Evolutionary conservation across 1,140 invertebrate genomes (phyloP).

Genomic region (Euborellia annulipes): DNA sequence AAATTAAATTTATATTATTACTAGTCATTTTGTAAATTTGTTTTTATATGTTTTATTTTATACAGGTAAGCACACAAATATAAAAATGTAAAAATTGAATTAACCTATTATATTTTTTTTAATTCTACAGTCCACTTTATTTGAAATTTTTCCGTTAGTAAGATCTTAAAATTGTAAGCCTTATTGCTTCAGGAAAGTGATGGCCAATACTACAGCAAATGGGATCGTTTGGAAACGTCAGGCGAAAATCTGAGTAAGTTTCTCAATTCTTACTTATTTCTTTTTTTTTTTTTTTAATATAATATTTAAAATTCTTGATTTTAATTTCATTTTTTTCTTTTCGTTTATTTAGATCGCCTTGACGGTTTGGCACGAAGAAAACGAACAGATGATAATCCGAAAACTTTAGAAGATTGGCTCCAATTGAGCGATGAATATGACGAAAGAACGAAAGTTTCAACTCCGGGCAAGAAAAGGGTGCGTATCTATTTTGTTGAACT

Average conservation of each 20-base stretch:
- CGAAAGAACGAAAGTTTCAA: conserved; percentile 37
- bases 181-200: conserved; percentile 21
- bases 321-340: conserved; percentile 7
- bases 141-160: no score
- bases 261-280: conserved; percentile 5
- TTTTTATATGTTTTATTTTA: no score
- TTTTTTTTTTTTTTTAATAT: conserved; percentile 5
- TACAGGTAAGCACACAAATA: no score
- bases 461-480: conserved; percentile 82
- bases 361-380: conserved; percentile 55
- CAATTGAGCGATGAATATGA: conserved; percentile 68
- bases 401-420: conserved; percentile 80
- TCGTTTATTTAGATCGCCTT: conserved; percentile 57
- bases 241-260: conserved; percentile 45
- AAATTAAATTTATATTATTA: no score
- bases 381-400: conserved; percentile 29
- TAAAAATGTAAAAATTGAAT: no score
- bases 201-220: conserved; percentile 36
- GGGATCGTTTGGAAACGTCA: conserved; percentile 44
- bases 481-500: no score
- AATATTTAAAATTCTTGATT: conserved; percentile 4
- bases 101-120: no score
- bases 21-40: no score
- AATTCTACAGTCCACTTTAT: no score
- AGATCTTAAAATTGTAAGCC: conserved; percentile 5